Conservation (phyloP, 2,888 invertebrate genomes). For the Drosophila hawaiiensis region DNA sequence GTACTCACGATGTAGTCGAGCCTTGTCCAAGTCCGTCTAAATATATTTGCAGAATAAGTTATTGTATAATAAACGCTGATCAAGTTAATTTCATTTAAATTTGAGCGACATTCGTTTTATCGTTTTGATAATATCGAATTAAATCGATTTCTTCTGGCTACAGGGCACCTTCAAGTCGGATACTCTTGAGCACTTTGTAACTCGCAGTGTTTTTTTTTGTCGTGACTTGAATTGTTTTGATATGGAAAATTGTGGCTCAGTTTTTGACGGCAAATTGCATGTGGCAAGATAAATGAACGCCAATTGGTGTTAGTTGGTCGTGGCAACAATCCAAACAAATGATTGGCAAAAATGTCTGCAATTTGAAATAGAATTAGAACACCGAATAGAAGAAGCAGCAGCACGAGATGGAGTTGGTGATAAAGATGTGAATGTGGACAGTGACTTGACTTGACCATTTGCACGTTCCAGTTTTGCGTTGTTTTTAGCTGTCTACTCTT, state of each 20-base stretch:
- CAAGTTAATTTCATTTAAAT: not conserved
- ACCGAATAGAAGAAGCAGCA: slow-evolving; percentile 6
- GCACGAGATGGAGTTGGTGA: slow-evolving; percentile 10
- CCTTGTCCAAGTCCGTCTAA: not conserved
- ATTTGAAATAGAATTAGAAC: slow-evolving; percentile 47
- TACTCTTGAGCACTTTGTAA: not conserved
- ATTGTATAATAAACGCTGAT: not conserved
- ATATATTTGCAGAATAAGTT: not conserved
- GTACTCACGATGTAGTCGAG: not conserved
- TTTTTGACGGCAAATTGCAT: slow-evolving; percentile 75
- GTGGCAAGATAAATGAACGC: slow-evolving; percentile 72
- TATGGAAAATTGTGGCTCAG: slow-evolving; percentile 60
- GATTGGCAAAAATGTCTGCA: slow-evolving; percentile 56
- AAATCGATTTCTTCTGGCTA: not conserved
- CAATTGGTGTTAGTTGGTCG: slow-evolving; percentile 77
- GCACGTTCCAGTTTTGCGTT: slow-evolving; percentile 45
- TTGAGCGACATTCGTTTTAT: not conserved
- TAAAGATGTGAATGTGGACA: slow-evolving; percentile 6
- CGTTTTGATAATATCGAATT: not conserved
- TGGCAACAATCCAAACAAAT: slow-evolving; percentile 47
- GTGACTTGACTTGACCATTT: slow-evolving; percentile 27
- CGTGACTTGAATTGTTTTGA: slow-evolving; percentile 64
- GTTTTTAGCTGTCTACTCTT: slow-evolving; percentile 3
- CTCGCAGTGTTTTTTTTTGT: not conserved
- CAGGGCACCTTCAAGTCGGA: not conserved